phyloP scores from a whole-genome alignment of 2,113 vertebrate species.

The Rattus norvegicus region DNA sequence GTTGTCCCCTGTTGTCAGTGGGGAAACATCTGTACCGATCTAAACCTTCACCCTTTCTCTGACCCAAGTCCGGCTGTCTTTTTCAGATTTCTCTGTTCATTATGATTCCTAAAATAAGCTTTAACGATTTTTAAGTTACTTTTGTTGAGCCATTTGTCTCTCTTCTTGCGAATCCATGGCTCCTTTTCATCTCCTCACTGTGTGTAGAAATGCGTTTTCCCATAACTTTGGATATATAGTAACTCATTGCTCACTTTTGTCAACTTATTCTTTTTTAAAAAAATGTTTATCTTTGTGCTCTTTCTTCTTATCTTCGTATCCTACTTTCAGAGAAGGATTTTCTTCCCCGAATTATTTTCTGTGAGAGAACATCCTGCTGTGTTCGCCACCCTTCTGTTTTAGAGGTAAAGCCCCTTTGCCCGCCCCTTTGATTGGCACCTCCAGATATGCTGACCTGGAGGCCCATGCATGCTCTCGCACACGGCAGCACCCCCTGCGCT shows the following conservation, averaged over 20 bases:
- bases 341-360: background rate
- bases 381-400: background rate
- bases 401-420: background rate
- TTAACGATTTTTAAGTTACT: background rate
- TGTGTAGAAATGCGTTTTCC: background rate
- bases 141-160: background rate
- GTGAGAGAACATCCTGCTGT: background rate
- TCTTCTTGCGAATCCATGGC: background rate
- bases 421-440: background rate
- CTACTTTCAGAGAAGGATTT: background rate
- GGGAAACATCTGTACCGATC: background rate
- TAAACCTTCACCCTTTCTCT: background rate
- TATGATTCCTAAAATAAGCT: background rate
- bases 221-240: background rate
- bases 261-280: background rate
- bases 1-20: background rate
- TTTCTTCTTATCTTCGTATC: background rate
- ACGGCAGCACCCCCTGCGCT: background rate
- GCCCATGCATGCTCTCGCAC: accelerated
- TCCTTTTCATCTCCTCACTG: background rate
- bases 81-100: background rate
- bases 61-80: background rate
- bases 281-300: background rate
- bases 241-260: background rate
- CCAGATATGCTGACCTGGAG: background rate